Base-by-base conservation (phyloP, 37 sponge, comb jelly and placozoan species). In the Cliona cf. orientalis region DNA sequence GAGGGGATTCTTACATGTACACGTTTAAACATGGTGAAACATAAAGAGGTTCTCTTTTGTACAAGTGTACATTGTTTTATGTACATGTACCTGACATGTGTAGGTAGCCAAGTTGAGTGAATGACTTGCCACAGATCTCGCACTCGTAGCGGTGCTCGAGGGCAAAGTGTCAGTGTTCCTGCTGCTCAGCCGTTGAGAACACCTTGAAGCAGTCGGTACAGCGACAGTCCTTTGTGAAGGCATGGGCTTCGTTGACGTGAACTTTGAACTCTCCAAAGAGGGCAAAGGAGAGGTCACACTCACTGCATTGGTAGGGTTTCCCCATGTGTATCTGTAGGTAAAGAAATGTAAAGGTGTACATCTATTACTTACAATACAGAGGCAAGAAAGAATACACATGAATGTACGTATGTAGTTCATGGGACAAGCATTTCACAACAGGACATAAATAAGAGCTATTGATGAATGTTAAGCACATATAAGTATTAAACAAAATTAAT, bases 61-160 rank as follows among this genome's bases (percentile, higher is more conserved):
- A n/a, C n/a, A n/a, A n/a, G n/a, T n/a, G n/a, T n/a, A n/a, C n/a
- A n/a, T n/a, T n/a, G n/a, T n/a, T n/a, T n/a, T n/a, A n/a, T n/a
- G n/a, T n/a, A n/a, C n/a, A n/a, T n/a, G n/a, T n/a, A n/a, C n/a
- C 36, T 91, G n/a, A n/a, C n/a, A n/a, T n/a, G n/a, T n/a, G 67
- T 3, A 91, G 84, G 59, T 87, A 86, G 35, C 76, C 92, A 53
- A 86, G 37, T 25, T 83, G 84, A 31, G 87, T 65, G 45, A 91
- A 91, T 21, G 83, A 75, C 71, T 83, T 78, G 19, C 69, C 66
- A 66, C 92, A 91, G 9, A 75, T 35, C 45, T 83, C 84, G 69
- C 92, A 91, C 80, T 87, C 81, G 22, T 81, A 62, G 9, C 76
- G 69, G 71, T 91, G 92, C 17, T 72, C 83, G 0, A 59, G 31